These are phyloP conservation scores for Hirtodrosophila trivittata DNA, from an alignment of 2,888 invertebrate genomes.

Conservation along the genomic window DNA sequence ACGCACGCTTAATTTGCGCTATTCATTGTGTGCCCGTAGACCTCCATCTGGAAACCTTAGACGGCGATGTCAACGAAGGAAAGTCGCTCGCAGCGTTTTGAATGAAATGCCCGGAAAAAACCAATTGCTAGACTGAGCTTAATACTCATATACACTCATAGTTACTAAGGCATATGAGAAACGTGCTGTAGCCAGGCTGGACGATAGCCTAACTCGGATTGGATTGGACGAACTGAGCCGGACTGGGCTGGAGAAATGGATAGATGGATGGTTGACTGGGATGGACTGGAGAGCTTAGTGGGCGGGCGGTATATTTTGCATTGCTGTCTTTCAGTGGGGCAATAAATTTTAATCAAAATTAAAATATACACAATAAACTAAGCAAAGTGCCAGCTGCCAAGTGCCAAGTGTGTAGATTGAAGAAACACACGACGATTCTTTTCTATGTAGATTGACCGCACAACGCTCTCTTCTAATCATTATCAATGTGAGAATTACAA, in stretches of 20 bases:
- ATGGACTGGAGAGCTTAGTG: neutral
- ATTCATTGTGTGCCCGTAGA: slow-evolving; percentile 59
- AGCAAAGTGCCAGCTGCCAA: slow-evolving; percentile 53
- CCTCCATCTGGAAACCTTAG: slow-evolving; percentile 65
- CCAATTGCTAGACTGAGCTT: slow-evolving; percentile 83
- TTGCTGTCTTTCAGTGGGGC: slow-evolving; percentile 63
- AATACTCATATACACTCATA: slow-evolving; percentile 70
- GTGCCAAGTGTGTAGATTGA: slow-evolving; percentile 43
- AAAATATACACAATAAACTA: slow-evolving; percentile 68
- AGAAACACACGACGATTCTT: slow-evolving; percentile 18
- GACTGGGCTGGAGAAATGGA: neutral
- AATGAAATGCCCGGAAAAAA: slow-evolving; percentile 84
- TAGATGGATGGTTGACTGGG: neutral
- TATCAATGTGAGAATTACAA: too few species aligned
- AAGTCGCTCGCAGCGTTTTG: slow-evolving; percentile 55
- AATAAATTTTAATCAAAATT: slow-evolving; percentile 81
- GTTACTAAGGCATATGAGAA: slow-evolving; percentile 56
- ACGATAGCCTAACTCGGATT: neutral
- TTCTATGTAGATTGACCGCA: too few species aligned
- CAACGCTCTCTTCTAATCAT: too few species aligned
- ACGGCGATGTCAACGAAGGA: slow-evolving; percentile 44
- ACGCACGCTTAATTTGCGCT: slow-evolving; percentile 70
- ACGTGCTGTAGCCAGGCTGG: slow-evolving; percentile 33
- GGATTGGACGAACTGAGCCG: neutral
- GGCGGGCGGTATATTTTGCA: slow-evolving; percentile 46